These are phyloP conservation scores for Eledona agricola DNA, from an alignment of 2,888 invertebrate species.

Conservation along the genomic window DNA sequence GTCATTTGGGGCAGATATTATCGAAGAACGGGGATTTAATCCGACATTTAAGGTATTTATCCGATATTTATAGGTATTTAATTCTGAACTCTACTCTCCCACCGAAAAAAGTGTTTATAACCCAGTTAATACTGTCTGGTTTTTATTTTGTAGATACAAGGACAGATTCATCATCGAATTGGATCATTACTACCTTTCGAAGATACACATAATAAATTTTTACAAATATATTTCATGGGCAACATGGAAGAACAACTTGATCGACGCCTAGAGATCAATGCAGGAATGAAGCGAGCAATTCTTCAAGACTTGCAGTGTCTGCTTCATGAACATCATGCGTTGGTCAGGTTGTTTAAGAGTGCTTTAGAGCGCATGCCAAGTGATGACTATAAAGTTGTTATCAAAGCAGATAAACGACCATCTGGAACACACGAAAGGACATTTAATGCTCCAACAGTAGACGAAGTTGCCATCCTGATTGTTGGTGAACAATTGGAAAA, in stretches of 20 bases:
- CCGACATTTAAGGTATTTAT: constrained; percentile 33
- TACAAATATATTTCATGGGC: constrained; percentile 49
- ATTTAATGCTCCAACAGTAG: constrained; percentile 55
- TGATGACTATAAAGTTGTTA: constrained; percentile 53
- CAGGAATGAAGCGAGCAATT: constrained; percentile 47
- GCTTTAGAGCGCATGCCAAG: constrained; percentile 50
- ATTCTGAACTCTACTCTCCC: background rate
- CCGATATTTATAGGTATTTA: background rate
- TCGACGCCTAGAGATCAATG: constrained; percentile 17
- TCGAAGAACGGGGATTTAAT: constrained; percentile 13
- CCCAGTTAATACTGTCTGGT: background rate
- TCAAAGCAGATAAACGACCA: constrained; percentile 53
- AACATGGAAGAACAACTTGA: constrained; percentile 16
- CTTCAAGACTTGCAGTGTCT: constrained; percentile 37
- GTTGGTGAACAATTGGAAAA: constrained; percentile 50
- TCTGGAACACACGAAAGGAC: constrained; percentile 49
- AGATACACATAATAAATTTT: constrained; percentile 48
- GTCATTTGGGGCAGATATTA: constrained; percentile 37
- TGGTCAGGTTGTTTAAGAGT: constrained; percentile 51
- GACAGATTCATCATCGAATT: constrained; percentile 41
- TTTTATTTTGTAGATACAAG: constrained; percentile 27
- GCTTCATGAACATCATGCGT: constrained; percentile 48
- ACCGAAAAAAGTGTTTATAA: constrained; percentile 4
- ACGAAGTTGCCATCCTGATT: constrained; percentile 56
- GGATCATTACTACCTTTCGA: constrained; percentile 49